Base-by-base conservation (phyloP, 2,797 vertebrate species). In the Scolopax rusticola region DNA sequence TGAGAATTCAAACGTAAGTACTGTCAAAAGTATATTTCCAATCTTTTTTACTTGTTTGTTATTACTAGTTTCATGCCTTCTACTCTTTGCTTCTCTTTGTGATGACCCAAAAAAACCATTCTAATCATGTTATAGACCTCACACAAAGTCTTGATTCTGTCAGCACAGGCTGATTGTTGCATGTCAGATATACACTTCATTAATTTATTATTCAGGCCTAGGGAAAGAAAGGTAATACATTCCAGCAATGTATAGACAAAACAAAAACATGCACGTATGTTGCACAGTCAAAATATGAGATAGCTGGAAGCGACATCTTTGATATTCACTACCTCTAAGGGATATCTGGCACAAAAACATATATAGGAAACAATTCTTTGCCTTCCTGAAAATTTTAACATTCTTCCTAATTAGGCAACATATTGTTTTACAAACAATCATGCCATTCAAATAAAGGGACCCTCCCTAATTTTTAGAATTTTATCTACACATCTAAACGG, bases 171-270 rank as follows among this genome's bases (percentile, higher is more conserved):
- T 84, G 80, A 78, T 20, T 69, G 70, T 33, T 93, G 36, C 16
- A 7, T 61, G 33, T 90, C 77, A 95, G 67, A 70, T 84, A 95
- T 5, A 78, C 8, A 23, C 64, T 75, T 61, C 21, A 19, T 32
- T 86, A 68, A 91, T 89, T 89, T 83, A 81, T 77, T 64, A 75
- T 91, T 93, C 83, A 86, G 53, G 90, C 94, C 88, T 81, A 79
- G 4, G 54, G 93, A 80, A 82, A 92, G 41, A 76, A 75, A 91
- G 12, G 33, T 73, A 80, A 64, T 78, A 59, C 47, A 84, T 88
- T 93, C 77, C 93, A 90, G 59, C 33, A 84, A 70, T 0, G 1
- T 28, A 82, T 0, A 94, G 86, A 89, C 90, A 91, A 95, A 96
- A 94, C 74, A 95, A 94, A 96, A 97, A 86, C 57, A 94, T 9